Conservation (phyloP, 2,113 vertebrate species). For the Plectropomus leopardus region DNA sequence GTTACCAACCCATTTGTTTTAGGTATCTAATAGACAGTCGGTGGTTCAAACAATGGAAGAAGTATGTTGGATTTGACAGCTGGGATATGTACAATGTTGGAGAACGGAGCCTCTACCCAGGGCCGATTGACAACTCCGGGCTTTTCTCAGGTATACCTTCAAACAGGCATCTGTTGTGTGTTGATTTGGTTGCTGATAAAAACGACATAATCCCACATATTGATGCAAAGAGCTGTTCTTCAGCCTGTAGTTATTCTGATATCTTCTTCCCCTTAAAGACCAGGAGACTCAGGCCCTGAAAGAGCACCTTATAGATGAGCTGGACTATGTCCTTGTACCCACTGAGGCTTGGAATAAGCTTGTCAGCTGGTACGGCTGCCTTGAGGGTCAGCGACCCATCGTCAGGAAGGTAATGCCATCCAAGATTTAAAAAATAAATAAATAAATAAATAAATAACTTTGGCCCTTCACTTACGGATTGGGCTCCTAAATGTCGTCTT, state of each 20-base stretch:
- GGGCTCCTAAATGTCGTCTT: conserved; percentile 1
- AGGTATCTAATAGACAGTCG: conserved; percentile 93
- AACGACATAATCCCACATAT: neutral
- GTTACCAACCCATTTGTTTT: conserved; percentile 12
- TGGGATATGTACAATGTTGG: conserved; percentile 96
- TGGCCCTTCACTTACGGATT: neutral
- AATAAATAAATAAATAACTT: too few relatives aligned
- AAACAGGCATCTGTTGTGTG: neutral
- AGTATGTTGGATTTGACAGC: conserved; percentile 96
- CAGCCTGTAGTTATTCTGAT: neutral
- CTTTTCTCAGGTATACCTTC: conserved; percentile 90
- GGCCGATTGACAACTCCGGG: conserved; percentile 95
- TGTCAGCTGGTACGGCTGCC: conserved; percentile 92
- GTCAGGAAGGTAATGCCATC: conserved; percentile 90
- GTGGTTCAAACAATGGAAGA: conserved; percentile 99
- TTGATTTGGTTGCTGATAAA: neutral
- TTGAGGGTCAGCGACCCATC: conserved; percentile 92
- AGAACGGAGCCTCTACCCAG: conserved; percentile 91
- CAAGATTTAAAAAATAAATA: too few relatives aligned
- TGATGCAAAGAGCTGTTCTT: neutral
- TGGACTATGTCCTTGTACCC: conserved; percentile 96
- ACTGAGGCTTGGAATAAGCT: conserved; percentile 95
- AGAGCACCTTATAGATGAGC: conserved; percentile 95
- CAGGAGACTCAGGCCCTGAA: conserved; percentile 91
- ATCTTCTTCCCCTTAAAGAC: conserved; percentile 81